Evolutionary conservation across 2,113 vertebrate genomes (phyloP), one percentile per base, ranked within the genome.

Genomic region (Cyprinodon variegatus): DNA sequence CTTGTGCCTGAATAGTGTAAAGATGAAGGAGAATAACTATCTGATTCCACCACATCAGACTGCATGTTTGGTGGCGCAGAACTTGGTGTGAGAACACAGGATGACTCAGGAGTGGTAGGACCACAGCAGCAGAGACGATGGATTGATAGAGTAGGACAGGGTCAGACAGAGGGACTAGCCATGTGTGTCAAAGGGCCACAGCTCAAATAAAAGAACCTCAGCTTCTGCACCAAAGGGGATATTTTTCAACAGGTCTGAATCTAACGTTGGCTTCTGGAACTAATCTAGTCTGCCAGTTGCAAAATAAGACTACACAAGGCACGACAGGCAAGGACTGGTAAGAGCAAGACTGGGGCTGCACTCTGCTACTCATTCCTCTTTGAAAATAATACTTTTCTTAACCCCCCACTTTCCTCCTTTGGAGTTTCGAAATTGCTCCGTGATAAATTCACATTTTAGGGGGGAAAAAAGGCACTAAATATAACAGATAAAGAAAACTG

Each of bases 21-120:
- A 88, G 82, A 91, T 92, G 85, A 69, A 78, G 60, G 46, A 62
- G 78, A 88, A 91, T 87, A 86, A 80, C 83, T 84, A 88, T 88
- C 82, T 88, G 86, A 87, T 88, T 84, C 83, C 77, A 82, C 86
- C 80, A 80, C 3, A 74, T 60, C 66, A 76, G 9, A 62, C 72
- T 68, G 68, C 74, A 84, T 87, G 88, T 88, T 86, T 62, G 41
- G 74, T 91, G 80, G 83, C 83, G 78, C 70, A 82, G 77, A 89
- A 88, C 90, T 90, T 77, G 86, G 82, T 83, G 79, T 62, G 86
- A 81, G 89, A 81, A 86, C 84, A 81, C 50, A 11, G 61, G 71
- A 76, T 89, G 86, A 89, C 85, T 90, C 87, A 88, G 88, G 78
- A 62, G 78, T 67, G 70, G 78, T 82, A 6, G 57, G 86, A 84